These are phyloP conservation scores for Crax fasciolata DNA, from an alignment of 2,797 vertebrate species.

Conservation along the genomic window DNA sequence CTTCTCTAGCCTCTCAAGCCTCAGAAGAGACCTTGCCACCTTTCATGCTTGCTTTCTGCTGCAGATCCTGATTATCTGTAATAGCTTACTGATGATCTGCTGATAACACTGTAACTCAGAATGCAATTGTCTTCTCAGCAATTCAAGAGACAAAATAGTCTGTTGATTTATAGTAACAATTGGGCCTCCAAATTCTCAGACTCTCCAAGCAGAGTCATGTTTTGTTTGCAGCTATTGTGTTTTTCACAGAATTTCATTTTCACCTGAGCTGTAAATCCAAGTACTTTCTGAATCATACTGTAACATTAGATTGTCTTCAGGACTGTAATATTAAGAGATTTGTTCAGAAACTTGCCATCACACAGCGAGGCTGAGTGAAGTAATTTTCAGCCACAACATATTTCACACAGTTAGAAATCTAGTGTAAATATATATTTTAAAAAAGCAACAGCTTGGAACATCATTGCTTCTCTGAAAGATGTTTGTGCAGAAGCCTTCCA, in stretches of 20 bases:
- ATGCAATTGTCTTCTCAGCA: neutral
- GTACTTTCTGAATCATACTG: neutral
- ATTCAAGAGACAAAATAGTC: neutral
- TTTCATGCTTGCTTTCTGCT: neutral
- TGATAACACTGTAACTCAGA: neutral
- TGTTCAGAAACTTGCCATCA: neutral
- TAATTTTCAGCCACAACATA: neutral
- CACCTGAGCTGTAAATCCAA: neutral
- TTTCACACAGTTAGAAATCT: neutral
- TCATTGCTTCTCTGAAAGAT: neutral
- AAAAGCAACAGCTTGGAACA: neutral
- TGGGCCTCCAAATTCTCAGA: neutral
- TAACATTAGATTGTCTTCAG: neutral
- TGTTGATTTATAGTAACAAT: neutral
- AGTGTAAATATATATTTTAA: neutral
- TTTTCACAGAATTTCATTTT: conserved; percentile 8
- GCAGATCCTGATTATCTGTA: neutral
- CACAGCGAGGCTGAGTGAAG: neutral
- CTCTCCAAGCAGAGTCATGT: neutral
- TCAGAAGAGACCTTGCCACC: neutral
- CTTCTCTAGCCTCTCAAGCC: neutral
- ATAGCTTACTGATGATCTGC: neutral
- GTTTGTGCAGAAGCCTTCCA: neutral
- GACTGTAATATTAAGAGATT: neutral
- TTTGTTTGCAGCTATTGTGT: neutral